These are phyloP conservation scores for Hormiphora californensis DNA, from an alignment of 37 sponge, comb jelly and placozoan genomes.

Conservation along the genomic window DNA sequence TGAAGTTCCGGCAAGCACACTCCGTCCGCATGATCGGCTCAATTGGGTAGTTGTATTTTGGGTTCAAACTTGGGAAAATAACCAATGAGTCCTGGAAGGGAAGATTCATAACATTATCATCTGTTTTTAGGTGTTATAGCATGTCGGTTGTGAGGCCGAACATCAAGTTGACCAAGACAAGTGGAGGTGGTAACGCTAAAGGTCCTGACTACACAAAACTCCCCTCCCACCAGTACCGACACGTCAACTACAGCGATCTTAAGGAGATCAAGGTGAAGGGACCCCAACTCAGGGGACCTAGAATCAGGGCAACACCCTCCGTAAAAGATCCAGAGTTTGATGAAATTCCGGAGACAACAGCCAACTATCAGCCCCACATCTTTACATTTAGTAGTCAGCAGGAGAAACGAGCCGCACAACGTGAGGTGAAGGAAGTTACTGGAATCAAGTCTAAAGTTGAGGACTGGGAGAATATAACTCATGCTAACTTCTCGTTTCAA, in stretches of 20 bases:
- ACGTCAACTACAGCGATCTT: slow-evolving; percentile 42
- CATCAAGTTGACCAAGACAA: slow-evolving; percentile 3
- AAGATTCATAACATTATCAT: too few species aligned
- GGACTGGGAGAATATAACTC: slow-evolving; percentile 7
- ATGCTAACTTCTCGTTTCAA: slow-evolving; percentile 3
- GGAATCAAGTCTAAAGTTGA: background rate
- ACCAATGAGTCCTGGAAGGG: too few species aligned
- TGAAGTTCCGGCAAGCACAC: too few species aligned
- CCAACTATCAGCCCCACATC: slow-evolving; percentile 50
- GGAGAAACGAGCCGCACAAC: background rate
- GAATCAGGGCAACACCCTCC: slow-evolving; percentile 36
- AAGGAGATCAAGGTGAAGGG: slow-evolving; percentile 27
- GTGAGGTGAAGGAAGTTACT: background rate
- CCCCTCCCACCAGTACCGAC: slow-evolving; percentile 40
- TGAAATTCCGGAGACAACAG: background rate
- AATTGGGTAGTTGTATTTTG: too few species aligned
- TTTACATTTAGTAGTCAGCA: slow-evolving; percentile 1
- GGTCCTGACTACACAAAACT: background rate
- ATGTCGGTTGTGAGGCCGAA: slow-evolving; percentile 40
- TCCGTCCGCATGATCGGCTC: too few species aligned
- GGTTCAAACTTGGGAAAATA: too few species aligned
- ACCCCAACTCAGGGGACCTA: background rate
- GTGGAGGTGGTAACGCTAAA: background rate
- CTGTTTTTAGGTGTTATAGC: too few species aligned
- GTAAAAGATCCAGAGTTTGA: background rate